These are phyloP conservation scores for Acrossocheilus wenchowensis DNA, from an alignment of 2,797 vertebrate species.

Conservation along the genomic window DNA sequence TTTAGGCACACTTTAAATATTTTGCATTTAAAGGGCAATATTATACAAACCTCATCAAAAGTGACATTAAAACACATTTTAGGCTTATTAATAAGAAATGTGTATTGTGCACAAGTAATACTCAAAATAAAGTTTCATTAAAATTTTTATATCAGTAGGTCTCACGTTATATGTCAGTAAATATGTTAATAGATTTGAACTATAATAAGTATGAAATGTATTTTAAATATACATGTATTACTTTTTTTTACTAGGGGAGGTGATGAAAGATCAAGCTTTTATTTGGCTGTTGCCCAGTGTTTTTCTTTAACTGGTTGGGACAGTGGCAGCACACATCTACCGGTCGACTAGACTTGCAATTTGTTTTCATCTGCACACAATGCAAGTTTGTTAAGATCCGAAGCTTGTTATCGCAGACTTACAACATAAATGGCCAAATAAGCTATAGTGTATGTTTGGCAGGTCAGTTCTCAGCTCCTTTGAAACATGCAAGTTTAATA, in stretches of 20 bases:
- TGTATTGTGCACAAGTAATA: too few relatives aligned
- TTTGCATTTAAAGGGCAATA: too few relatives aligned
- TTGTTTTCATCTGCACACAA: neutral
- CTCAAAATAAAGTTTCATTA: too few relatives aligned
- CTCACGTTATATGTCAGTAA: too few relatives aligned
- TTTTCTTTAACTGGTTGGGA: neutral
- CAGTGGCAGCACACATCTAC: neutral
- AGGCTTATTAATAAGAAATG: too few relatives aligned
- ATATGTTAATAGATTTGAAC: too few relatives aligned
- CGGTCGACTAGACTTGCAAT: neutral
- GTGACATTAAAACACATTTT: too few relatives aligned
- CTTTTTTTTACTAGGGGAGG: neutral
- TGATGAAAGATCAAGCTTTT: neutral
- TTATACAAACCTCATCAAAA: too few relatives aligned
- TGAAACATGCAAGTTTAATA: constrained; percentile 17
- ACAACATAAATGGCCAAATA: neutral
- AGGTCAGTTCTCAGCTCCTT: constrained; percentile 27
- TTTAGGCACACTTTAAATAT: too few relatives aligned
- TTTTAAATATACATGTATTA: too few relatives aligned
- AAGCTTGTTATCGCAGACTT: neutral
- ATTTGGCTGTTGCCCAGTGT: neutral
- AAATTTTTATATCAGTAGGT: too few relatives aligned
- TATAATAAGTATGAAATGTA: too few relatives aligned
- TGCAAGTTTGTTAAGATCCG: neutral
- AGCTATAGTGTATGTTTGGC: neutral